Conservation (phyloP, 2,888 invertebrate genomes). For the Drosophila kuntzei region DNA sequence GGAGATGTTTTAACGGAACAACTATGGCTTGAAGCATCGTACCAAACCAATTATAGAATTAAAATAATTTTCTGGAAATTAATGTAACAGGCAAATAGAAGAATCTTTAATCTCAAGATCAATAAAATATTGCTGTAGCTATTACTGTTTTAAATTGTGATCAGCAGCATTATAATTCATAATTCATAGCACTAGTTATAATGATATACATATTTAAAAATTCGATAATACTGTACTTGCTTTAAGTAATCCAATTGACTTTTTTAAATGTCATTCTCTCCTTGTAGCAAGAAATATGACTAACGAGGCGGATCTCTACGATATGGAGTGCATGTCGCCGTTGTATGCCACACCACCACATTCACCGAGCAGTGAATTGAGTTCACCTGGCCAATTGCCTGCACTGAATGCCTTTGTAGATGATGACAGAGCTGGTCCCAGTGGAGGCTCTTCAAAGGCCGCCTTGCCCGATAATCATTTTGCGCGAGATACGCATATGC, state of each 20-base stretch:
- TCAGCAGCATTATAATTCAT: too few species aligned
- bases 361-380: conserved; percentile 89
- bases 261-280: not conserved
- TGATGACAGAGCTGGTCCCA: conserved; percentile 81
- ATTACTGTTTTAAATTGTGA: too few species aligned
- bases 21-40: too few species aligned
- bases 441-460: conserved; percentile 70
- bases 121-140: too few species aligned
- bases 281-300: conserved; percentile 72
- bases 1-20: too few species aligned
- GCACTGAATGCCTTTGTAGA: conserved; percentile 84
- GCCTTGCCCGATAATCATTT: conserved; percentile 91
- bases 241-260: not conserved
- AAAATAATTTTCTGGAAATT: too few species aligned
- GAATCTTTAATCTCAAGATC: too few species aligned
- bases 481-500: conserved; percentile 96
- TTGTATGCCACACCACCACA: conserved; percentile 93
- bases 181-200: too few species aligned
- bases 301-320: conserved; percentile 85
- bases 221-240: not conserved
- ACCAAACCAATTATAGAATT: too few species aligned
- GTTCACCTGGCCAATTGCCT: conserved; percentile 86
- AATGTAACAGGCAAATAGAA: too few species aligned
- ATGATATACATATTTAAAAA: too few species aligned
- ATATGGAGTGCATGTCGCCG: conserved; percentile 87